These are phyloP conservation scores for Parnassius smintheus DNA, from an alignment of 2,888 invertebrate species.

Conservation along the genomic window DNA sequence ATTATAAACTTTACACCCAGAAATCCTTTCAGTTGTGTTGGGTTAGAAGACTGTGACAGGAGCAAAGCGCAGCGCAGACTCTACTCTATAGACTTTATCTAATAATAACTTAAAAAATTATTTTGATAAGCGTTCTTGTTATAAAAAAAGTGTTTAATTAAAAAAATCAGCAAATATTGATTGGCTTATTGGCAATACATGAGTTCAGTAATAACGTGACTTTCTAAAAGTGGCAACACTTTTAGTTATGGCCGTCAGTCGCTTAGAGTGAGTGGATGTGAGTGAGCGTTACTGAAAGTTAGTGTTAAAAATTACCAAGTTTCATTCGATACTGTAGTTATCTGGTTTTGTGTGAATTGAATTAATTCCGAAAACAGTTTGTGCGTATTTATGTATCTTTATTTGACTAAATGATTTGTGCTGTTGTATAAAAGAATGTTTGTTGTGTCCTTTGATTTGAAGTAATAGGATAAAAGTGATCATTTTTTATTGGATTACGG, in stretches of 20 bases:
- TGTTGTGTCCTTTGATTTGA: slow-evolving; percentile 65
- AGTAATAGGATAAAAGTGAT: slow-evolving; percentile 75
- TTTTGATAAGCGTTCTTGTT: too few relatives aligned
- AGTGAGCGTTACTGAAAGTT: slow-evolving; percentile 63
- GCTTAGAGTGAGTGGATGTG: slow-evolving; percentile 59
- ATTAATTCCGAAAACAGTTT: slow-evolving; percentile 48
- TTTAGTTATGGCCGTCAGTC: slow-evolving; percentile 77
- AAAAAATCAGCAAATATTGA: background rate
- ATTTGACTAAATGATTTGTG: slow-evolving; percentile 62
- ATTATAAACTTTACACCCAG: too few relatives aligned
- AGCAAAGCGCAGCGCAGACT: too few relatives aligned
- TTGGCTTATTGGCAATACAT: slow-evolving; percentile 46
- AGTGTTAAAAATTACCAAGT: slow-evolving; percentile 64
- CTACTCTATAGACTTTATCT: too few relatives aligned
- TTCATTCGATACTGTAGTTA: slow-evolving; percentile 59
- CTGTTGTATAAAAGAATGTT: slow-evolving; percentile 63
- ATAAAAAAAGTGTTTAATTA: too few relatives aligned
- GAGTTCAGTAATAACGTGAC: slow-evolving; percentile 65
- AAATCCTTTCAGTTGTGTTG: too few relatives aligned
- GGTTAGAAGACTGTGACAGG: too few relatives aligned
- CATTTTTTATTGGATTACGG: slow-evolving; percentile 74
- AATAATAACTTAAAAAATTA: too few relatives aligned
- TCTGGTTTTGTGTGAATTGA: slow-evolving; percentile 48
- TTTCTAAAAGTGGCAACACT: slow-evolving; percentile 52
- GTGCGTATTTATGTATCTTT: slow-evolving; percentile 58